Conservation (phyloP, 2,888 invertebrate genomes). For the Pollenia angustigena region DNA sequence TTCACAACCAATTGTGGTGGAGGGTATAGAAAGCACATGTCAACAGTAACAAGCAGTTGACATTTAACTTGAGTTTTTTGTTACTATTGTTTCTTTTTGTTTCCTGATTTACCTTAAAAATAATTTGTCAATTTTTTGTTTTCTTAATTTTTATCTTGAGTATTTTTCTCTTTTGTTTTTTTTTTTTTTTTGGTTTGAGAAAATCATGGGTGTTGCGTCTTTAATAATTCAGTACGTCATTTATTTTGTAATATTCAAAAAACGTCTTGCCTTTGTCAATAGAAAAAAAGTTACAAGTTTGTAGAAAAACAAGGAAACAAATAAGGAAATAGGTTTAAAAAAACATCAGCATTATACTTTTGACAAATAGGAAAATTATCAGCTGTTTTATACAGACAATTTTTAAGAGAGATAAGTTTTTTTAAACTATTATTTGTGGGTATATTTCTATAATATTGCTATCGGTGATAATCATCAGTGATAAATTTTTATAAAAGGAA, state of each 20-base stretch:
- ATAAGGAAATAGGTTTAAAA: too few species aligned
- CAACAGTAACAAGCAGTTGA: slow-evolving; percentile 64
- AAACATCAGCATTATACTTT: too few species aligned
- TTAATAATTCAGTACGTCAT: neutral
- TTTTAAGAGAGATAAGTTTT: too few species aligned
- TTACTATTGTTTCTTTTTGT: neutral
- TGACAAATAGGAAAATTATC: too few species aligned
- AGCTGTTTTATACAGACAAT: too few species aligned
- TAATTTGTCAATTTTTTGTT: neutral
- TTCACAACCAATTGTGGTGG: too few species aligned
- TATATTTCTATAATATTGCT: too few species aligned
- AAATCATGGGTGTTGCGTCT: slow-evolving; percentile 10
- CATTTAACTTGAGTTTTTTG: slow-evolving; percentile 38
- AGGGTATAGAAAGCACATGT: slow-evolving; percentile 54
- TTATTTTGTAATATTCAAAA: neutral
- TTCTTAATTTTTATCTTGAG: neutral
- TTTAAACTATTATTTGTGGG: too few species aligned
- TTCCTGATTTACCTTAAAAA: neutral
- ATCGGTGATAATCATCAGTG: too few species aligned
- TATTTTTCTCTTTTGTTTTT: neutral
- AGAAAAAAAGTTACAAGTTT: too few species aligned
- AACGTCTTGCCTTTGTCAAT: too few species aligned
- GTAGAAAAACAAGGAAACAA: neutral
- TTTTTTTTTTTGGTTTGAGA: neutral
- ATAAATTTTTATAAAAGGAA: too few species aligned